Base-by-base conservation (phyloP, 2,113 vertebrate genomes). In the Alligator sinensis region DNA sequence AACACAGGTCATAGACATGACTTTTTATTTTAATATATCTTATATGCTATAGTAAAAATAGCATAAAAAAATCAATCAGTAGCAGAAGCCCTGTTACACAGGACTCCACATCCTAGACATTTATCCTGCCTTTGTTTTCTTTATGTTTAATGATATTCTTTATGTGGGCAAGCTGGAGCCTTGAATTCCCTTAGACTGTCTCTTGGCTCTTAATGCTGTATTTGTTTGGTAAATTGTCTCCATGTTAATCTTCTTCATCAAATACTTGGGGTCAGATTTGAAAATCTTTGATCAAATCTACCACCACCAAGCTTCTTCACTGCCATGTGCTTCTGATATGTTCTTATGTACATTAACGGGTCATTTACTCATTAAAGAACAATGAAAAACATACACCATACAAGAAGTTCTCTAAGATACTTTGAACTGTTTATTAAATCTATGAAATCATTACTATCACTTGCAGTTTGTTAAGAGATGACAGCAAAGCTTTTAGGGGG, bases 181-280 rank as follows among this genome's bases (percentile, higher is more conserved):
- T 97, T 95, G 97, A 96, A 97, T 98, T 98, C 97, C 98, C 96
- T 95, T 89, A 96, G 96, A 96, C 96, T 90, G 96, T 97, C 97
- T 98, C 96, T 97, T 94, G 97, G 96, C 92, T 98, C 97, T 97
- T 97, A 97, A 96, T 96, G 91, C 95, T 96, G 96, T 96, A 95
- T 97, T 98, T 98, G 97, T 98, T 98, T 97, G 97, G 97, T 98
- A 98, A 98, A 98, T 98, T 98, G 97, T 97, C 98, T 98, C 98
- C 98, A 98, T 95, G 97, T 96, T 98, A 98, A 98, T 98, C 97
- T 97, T 98, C 96, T 97, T 98, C 97, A 98, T 98, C 98, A 98
- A 98, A 98, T 98, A 97, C 96, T 96, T 96, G 95, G 96, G 97
- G 97, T 97, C 97, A 97, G 97, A 98, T 98, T 98, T 93, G 95